Base-by-base conservation (phyloP, 1,140 invertebrate species). In the Aphis craccivora region DNA sequence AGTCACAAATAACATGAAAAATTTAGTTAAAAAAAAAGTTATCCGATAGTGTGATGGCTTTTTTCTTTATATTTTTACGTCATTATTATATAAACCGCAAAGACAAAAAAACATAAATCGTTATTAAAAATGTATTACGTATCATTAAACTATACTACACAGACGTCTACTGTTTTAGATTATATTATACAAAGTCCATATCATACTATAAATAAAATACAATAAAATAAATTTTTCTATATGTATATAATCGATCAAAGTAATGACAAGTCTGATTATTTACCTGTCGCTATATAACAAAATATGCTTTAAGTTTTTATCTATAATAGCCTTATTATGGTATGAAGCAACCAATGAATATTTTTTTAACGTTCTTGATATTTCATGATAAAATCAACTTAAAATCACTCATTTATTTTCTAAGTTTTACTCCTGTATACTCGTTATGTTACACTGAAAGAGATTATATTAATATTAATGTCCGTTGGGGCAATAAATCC, bases 1-100 rank as follows among this genome's bases (percentile, higher is more conserved):
- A 83, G 91, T 51, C 45, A 37, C 83, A 53, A 81, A 76, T 45
- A 48, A 43, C n/a, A 35, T 37, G 3, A 83, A 51, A 51, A 92
- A 92, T 92, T 30, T 92, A 45, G 11, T 90, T 45, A 20, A 40
- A n/a, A 67, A 67, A 48, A 25, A 83, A 81, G 91, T 92, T 51
- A 37, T 92, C 4, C 35, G 40, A 40, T 89, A 35, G 30, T 40
- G 30, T 88, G 20, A 48, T 87, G 6, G n/a, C 35, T 51, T 53
- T 53, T 89, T 25, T 43, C 8, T 86, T 30, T 11, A 14, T 55
- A 35, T 55, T 55, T 30, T 40, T 35, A 35, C 8, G n/a, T 55
- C 88, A 40, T 88, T 88, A 35, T 88, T 53, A 87, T 43, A 22
- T 84, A 7, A 37, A 83, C 8, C 23, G 30, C 4, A 25, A 35